Evolutionary conservation across 1,140 invertebrate genomes (phyloP), one percentile per base, ranked within the genome.

Genomic region (Apis laboriosa): DNA sequence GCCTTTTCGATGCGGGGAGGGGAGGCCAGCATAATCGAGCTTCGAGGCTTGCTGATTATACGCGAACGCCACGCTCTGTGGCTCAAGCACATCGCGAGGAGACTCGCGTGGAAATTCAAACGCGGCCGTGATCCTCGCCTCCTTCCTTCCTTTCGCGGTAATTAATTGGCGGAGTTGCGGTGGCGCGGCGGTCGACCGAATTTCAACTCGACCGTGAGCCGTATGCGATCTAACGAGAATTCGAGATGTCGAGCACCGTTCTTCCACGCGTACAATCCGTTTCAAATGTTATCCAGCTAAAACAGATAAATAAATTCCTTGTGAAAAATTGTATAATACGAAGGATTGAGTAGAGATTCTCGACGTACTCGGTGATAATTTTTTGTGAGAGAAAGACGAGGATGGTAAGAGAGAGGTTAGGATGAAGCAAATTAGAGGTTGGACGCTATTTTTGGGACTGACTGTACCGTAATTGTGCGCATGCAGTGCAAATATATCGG

Each of bases 91-190:
- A 90, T 88, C 88, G 88, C 84, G 81, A 80, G 55, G 60, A 81
- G 81, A 68, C 77, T 89, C 79, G 88, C 80, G 86, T 86, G 83
- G 83, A 89, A 89, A 85, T 90, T 90, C 84, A 89, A 87, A 88
- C 84, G 82, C 87, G 76, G 64, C 77, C 81, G 80, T 82, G 84
- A 83, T 84, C 80, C 70, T 61, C 34, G 64, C 73, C 34, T 87
- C 71, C 80, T 86, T 86, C 78, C 81, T 90, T 88, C 84, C 81
- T 82, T 82, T 85, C 73, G 68, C 64, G 75, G 53, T 86, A 86
- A 89, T 89, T 89, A 89, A 89, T 89, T 89, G 87, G 86, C 79
- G 34, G 28, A 49, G 15, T 85, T 70, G 43, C 56, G 66, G 21
- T 43, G 58, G 19, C 49, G 64, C 64, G 77, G 63, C 75, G 66